Evolutionary conservation across 1,140 invertebrate genomes (phyloP), one percentile per base, ranked within the genome.

Genomic region (Phymastichus coffea): DNA sequence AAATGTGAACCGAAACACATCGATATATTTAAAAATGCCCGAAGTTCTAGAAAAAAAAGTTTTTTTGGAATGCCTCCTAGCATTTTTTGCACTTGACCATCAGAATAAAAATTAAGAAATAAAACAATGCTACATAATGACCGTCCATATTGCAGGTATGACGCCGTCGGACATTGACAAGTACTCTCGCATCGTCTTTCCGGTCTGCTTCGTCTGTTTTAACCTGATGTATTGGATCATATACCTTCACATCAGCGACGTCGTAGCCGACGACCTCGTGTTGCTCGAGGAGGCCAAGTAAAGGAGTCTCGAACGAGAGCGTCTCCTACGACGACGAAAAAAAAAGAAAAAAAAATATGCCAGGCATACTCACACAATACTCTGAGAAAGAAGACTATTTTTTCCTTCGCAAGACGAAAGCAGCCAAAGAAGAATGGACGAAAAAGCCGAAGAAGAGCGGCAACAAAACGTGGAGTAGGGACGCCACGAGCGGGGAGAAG

Each of bases 171-270:
- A 95, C 83, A 96, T 97, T 79, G 94, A 97, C 85, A 97, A 96
- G 81, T 96, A 97, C 75, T 95, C 92, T 30, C 86, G 94, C 70
- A 95, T 96, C 77, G 92, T 96, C 69, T 97, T 97, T 79, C 94
- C 94, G 7, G 93, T 97, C 44, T 95, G 93, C 82, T 97, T 97
- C 83, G 91, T 96, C 63, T 95, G 94, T 80, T 97, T 97, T 85
- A 97, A 97, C 79, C 86, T 97, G 49, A 96, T 95, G 93, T 97
- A 97, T 80, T 97, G 94, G 94, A 95, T 96, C 76, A 96, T 97
- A 69, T 97, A 97, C 74, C 83, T 96, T 65, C 93, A 96, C 84
- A 95, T 97, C 73, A 95, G 92, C 69, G 93, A 95, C 82, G 92
- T 95, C 61, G 90, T 95, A 57, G 92, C 92, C 73, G 92, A 95